Evolutionary conservation across 2,888 invertebrate species (phyloP), one percentile per base, ranked within the genome.

Genomic region (Tetropium fuscum): DNA sequence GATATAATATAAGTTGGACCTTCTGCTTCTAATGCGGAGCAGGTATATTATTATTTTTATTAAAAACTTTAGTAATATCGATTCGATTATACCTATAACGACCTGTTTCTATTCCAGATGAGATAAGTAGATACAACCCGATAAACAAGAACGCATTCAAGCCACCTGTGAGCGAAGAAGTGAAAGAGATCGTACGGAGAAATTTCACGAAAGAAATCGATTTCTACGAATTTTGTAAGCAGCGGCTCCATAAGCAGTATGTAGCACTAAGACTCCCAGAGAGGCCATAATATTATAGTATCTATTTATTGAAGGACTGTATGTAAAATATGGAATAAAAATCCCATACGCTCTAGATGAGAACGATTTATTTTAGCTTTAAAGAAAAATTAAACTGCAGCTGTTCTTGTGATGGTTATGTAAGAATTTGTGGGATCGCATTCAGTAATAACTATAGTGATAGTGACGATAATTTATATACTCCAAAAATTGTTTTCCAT

Each of bases 121-220:
- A 91, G 74, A 86, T 91, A 53, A 90, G 90, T 75, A 86, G 88
- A 27, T 90, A 91, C 75, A 90, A 89, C 72, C 89, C 89, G 66
- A 93, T 94, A 76, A 94, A 95, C 81, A 88, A 89, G 65, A 95
- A 95, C 81, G 87, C 89, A 47, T 95, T 94, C 83, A 95, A 95
- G 76, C 94, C 94, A 0, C 91, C 92, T 0, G 94, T 95, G 2
- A 90, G 91, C 43, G 93, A 95, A 74, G 89, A 90, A 70, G 89
- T 95, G 1, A 95, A 94, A 79, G 89, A 94, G 44, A 88, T 95
- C 48, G 93, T 95, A 3, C 85, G 94, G 66, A 87, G 86, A 30
- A 95, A 95, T 81, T 94, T 95, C 78, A 94, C 94, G 0, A 86
- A 91, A 54, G 95, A 95, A 83, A 93, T 95, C 7, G 95, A 95